These are phyloP conservation scores for Teinopalpus imperialis DNA, from an alignment of 2,888 invertebrate species.

Conservation along the genomic window DNA sequence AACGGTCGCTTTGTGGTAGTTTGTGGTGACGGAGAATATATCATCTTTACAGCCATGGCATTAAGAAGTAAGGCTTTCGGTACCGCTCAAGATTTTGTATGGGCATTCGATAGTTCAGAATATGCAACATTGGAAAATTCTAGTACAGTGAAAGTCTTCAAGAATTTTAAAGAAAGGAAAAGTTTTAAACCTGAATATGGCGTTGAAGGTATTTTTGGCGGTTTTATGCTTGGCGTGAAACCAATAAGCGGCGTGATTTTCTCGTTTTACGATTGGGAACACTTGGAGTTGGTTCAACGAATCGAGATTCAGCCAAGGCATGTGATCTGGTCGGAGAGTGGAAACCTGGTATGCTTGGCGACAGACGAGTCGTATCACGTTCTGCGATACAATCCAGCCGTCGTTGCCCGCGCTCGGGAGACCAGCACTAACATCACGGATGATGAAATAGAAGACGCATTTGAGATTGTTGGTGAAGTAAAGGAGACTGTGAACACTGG, in stretches of 20 bases:
- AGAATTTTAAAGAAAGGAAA: constrained; percentile 98
- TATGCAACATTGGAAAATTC: constrained; percentile 94
- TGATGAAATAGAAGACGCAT: constrained; percentile 97
- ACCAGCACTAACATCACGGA: constrained; percentile 90
- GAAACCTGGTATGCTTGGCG: constrained; percentile 95
- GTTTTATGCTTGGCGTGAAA: constrained; percentile 93
- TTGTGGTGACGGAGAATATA: constrained; percentile 99
- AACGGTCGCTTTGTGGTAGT: constrained; percentile 97
- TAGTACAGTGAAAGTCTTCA: constrained; percentile 95
- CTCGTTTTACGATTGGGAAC: constrained; percentile 99
- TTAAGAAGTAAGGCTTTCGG: constrained; percentile 99
- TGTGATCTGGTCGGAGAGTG: constrained; percentile 98
- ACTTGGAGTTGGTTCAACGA: constrained; percentile 92
- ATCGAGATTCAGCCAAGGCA: constrained; percentile 97
- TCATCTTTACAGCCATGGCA: constrained; percentile 99
- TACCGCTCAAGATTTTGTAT: constrained; percentile 98
- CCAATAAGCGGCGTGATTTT: constrained; percentile 96
- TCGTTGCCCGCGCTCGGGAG: constrained; percentile 89
- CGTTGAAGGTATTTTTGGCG: constrained; percentile 97
- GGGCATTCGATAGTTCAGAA: constrained; percentile 98
- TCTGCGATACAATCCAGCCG: constrained; percentile 92
- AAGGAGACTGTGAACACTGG: constrained; percentile 97
- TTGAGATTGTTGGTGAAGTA: constrained; percentile 94
- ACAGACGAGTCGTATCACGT: constrained; percentile 98
- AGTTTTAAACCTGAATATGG: constrained; percentile 98